These are phyloP conservation scores for Hoplodrina ambigua DNA, from an alignment of 2,888 invertebrate genomes.

Conservation along the genomic window DNA sequence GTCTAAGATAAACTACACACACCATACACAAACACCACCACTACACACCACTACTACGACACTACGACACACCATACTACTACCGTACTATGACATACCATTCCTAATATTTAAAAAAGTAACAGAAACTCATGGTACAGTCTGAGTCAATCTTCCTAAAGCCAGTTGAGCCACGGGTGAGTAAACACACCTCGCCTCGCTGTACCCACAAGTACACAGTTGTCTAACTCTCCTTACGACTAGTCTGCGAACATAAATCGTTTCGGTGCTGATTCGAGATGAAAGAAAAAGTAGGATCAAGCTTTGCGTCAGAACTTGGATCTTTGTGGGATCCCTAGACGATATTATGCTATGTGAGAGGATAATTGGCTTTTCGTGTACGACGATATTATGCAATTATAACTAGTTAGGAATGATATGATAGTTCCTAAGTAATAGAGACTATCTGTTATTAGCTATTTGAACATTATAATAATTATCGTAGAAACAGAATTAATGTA, in stretches of 20 bases:
- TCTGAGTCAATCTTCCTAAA: slow-evolving; percentile 64
- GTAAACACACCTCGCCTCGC: slow-evolving; percentile 67
- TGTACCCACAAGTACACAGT: slow-evolving; percentile 41
- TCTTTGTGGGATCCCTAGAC: slow-evolving; percentile 9
- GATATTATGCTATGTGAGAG: not conserved
- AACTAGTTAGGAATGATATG: not conserved
- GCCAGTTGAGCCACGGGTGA: slow-evolving; percentile 69
- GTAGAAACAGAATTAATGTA: too few species aligned
- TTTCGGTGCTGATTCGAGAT: slow-evolving; percentile 44
- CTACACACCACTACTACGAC: too few species aligned
- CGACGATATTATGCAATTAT: slow-evolving; percentile 8
- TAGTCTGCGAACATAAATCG: slow-evolving; percentile 47
- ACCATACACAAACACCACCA: too few species aligned
- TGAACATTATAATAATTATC: too few species aligned
- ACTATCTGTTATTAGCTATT: not conserved
- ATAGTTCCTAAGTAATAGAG: not conserved
- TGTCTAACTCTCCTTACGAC: slow-evolving; percentile 51
- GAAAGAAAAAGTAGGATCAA: slow-evolving; percentile 26
- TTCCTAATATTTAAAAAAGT: slow-evolving; percentile 1
- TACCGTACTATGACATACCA: too few species aligned
- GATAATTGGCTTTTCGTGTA: slow-evolving; percentile 31
- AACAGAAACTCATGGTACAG: slow-evolving; percentile 41
- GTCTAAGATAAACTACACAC: too few species aligned
- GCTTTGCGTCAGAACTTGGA: slow-evolving; percentile 3
- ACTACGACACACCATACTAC: too few species aligned